phyloP scores from a whole-genome alignment of 35 echinoderm and acorn worm genomes.

The Heliocidaris tuberculata region DNA sequence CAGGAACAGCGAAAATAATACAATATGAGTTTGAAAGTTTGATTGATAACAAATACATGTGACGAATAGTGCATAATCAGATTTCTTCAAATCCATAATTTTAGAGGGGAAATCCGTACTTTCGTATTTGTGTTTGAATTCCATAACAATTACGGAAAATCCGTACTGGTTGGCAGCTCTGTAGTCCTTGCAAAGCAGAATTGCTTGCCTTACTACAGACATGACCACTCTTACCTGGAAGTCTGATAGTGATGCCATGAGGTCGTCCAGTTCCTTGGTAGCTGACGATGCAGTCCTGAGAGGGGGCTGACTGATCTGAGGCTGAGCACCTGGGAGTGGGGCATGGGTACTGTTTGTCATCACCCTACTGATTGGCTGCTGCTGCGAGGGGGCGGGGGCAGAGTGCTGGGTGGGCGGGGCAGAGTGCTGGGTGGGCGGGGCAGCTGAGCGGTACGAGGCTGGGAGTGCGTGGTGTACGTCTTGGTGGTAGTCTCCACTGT shows the following conservation, averaged over 20 bases:
- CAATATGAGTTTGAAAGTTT: too few relatives aligned
- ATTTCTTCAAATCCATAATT: too few relatives aligned
- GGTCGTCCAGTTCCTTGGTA: constrained; percentile 94
- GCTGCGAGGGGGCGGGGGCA: background rate
- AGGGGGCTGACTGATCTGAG: constrained; percentile 78
- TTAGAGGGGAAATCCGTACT: too few relatives aligned
- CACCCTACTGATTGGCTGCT: constrained; percentile 5
- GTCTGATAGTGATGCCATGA: constrained; percentile 97
- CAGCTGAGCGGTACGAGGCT: background rate
- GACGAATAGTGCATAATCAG: too few relatives aligned
- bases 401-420: background rate
- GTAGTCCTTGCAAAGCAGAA: too few relatives aligned
- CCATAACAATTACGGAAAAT: too few relatives aligned
- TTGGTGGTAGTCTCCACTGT: constrained; percentile 7
- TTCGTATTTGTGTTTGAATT: too few relatives aligned
- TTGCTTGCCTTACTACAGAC: too few relatives aligned
- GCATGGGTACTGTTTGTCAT: constrained; percentile 35
- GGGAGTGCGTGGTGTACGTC: background rate
- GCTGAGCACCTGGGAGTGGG: constrained; percentile 32
- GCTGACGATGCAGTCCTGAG: constrained; percentile 86
- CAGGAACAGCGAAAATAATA: too few relatives aligned
- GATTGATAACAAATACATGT: too few relatives aligned
- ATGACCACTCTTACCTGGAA: constrained; percentile 69
- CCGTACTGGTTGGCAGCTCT: too few relatives aligned
- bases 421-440: background rate